Evolutionary conservation across 2,797 vertebrate species (phyloP).

Genomic region (Pangasius krempfi): DNA sequence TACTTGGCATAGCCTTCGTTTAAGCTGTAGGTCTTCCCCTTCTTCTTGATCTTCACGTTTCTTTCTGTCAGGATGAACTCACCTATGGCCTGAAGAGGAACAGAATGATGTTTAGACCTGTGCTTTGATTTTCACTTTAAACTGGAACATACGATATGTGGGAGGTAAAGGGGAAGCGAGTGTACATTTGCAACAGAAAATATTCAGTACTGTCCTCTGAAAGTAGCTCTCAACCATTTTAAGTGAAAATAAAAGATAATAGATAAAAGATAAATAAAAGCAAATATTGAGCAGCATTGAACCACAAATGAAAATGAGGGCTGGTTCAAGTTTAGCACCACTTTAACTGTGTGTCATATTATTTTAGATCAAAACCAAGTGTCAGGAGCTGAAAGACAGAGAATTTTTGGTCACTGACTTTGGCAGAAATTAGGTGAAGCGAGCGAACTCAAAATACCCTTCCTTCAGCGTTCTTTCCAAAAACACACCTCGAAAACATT

Average conservation of each 20-base stretch:
- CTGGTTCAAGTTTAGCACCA: not conserved
- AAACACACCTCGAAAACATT: not conserved
- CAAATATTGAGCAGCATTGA: not conserved
- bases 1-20: conserved; percentile 97
- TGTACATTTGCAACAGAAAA: conserved; percentile 9
- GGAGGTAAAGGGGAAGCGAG: conserved; percentile 9
- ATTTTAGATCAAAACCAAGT: not conserved
- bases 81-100: conserved; percentile 82
- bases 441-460: not conserved
- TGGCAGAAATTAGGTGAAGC: not conserved
- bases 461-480: not conserved
- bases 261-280: no score
- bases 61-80: conserved; percentile 95
- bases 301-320: not conserved
- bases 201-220: not conserved
- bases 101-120: conserved; percentile 17
- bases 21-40: conserved; percentile 91
- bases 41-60: conserved; percentile 91
- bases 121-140: not conserved
- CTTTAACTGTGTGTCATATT: no score
- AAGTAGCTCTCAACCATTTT: not conserved
- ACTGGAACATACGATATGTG: not conserved
- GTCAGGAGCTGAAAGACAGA: not conserved
- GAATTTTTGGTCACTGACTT: not conserved
- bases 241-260: conserved; percentile 31